Evolutionary conservation across 2,888 invertebrate genomes (phyloP).

Genomic region (Diabrotica balteata): DNA sequence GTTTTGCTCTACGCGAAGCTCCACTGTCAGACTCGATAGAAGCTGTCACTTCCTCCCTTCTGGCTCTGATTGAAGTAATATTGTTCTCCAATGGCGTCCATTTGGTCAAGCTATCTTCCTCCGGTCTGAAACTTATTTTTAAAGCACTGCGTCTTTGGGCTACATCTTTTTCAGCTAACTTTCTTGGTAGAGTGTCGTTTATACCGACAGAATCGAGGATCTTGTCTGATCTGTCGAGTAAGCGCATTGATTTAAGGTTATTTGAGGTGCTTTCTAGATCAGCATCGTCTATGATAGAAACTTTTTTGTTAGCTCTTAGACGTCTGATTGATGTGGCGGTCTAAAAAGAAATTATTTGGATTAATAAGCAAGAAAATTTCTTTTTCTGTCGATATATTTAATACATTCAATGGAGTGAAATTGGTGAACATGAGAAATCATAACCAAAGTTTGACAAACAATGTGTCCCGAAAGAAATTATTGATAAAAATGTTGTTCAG

Average conservation of each 20-base stretch:
- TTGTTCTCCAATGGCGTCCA: constrained; percentile 62
- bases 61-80: constrained; percentile 31
- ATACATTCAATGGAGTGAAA: too few relatives aligned
- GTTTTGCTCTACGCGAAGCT: constrained; percentile 71
- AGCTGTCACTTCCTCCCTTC: constrained; percentile 26
- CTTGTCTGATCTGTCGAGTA: constrained; percentile 68
- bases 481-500: too few relatives aligned
- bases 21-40: constrained; percentile 62
- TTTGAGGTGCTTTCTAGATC: constrained; percentile 69
- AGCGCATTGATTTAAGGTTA: constrained; percentile 66
- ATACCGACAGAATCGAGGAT: constrained; percentile 70
- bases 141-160: constrained; percentile 59
- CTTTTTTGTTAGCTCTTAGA: constrained; percentile 68
- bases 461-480: too few relatives aligned
- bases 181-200: constrained; percentile 62
- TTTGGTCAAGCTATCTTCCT: constrained; percentile 62
- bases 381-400: too few relatives aligned
- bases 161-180: constrained; percentile 50
- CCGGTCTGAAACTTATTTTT: constrained; percentile 48
- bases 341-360: constrained; percentile 57
- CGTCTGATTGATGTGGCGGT: constrained; percentile 67
- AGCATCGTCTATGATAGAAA: constrained; percentile 68
- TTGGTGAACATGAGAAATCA: too few relatives aligned
- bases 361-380: too few relatives aligned
- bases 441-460: too few relatives aligned